These are phyloP conservation scores for Pseudomyrmex gracilis DNA, from an alignment of 1,140 invertebrate genomes.

Conservation along the genomic window DNA sequence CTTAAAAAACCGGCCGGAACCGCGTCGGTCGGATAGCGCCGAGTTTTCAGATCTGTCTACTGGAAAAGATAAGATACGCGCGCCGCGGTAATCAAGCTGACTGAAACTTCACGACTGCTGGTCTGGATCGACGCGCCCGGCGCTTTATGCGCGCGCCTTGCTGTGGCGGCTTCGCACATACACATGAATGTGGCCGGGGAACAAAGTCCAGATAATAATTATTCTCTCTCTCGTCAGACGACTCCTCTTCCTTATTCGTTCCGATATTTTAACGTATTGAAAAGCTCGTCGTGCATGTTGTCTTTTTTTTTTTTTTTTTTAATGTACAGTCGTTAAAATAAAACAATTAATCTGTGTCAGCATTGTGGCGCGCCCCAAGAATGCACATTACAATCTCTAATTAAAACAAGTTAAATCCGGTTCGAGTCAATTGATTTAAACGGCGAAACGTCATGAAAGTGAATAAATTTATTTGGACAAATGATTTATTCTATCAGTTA, in stretches of 20 bases:
- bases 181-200: background rate
- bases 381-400: background rate
- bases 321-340: too few relatives aligned
- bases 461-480: background rate
- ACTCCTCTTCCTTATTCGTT: background rate
- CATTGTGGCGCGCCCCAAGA: too few relatives aligned
- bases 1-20: constrained; percentile 56
- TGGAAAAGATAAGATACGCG: constrained; percentile 50
- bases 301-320: background rate
- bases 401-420: constrained; percentile 2
- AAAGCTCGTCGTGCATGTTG: background rate
- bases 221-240: background rate
- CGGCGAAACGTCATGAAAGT: background rate
- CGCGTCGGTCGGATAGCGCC: constrained; percentile 7
- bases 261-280: background rate
- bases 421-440: background rate
- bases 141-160: background rate
- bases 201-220: background rate
- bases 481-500: constrained; percentile 12
- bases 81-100: constrained; percentile 21
- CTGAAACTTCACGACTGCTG: constrained; percentile 35
- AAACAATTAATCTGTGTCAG: too few relatives aligned
- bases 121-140: background rate
- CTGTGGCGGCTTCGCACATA: background rate
- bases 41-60: constrained; percentile 50